Base-by-base conservation (phyloP, 92 coral and sea anemone species). In the Blastomussa wellsi region DNA sequence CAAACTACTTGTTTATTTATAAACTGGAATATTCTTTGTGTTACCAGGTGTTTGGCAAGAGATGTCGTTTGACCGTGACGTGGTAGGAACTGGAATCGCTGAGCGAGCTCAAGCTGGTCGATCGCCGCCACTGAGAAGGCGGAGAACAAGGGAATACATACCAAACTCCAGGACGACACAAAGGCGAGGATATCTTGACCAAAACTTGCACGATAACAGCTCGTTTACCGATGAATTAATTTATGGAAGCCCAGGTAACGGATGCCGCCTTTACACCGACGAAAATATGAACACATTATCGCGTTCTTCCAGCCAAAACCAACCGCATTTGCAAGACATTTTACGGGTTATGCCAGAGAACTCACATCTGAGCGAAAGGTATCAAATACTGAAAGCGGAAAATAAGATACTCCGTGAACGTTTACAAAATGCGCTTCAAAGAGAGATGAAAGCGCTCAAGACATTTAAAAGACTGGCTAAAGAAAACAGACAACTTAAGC, bases 361-460 rank as follows among this genome's bases (percentile, higher is more conserved):
- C 78, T 88, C 95, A 36, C 98, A 92, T 24, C 80, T 92, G 26
- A 86, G 87, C 71, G 95, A 94, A 77, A 71, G 98, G 66, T 92
- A 86, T 79, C 95, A 97, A 41, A 97, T 97, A 75, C 91, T 97
- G 16, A 93, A 86, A 82, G 94, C 98, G 3, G 99, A 97, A 86
- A 97, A 97, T 82, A 97, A 90, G 86, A 97, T 97, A 77, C 87
- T 97, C 44, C 92, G 98, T 17, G 99, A 97, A 75, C 95, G 99
- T 1, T 83, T 97, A 29, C 98, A 97, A 75, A 96, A 97, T 77
- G 99, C 99, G 6, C 87, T 97, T 7, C 99, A 97, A 59, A 91
- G 99, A 11, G 99, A 97, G 78, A 94, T 97, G 98, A 97, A 97
- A 69, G 98, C 99, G 1, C 70, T 97, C 70, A 97, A 97, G 89